These are phyloP conservation scores for Thysanoteuthis rhombus DNA, from an alignment of 2,888 invertebrate genomes.

Conservation along the genomic window DNA sequence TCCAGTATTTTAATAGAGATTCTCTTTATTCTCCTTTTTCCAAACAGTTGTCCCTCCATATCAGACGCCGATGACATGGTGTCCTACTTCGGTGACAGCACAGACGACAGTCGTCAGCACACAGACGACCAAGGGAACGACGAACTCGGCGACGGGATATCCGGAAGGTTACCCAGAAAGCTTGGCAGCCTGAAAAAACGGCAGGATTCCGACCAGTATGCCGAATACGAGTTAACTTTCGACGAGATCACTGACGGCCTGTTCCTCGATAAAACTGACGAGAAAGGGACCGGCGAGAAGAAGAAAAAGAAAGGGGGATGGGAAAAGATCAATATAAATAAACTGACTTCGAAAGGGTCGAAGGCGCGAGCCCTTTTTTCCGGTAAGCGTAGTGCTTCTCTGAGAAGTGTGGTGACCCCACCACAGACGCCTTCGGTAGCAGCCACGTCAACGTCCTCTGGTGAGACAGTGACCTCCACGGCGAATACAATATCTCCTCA, in stretches of 20 bases:
- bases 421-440: not conserved
- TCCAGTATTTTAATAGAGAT: not conserved
- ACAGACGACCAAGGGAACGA: not conserved
- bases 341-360: not conserved
- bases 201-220: not conserved
- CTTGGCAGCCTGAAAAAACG: not conserved
- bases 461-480: not conserved
- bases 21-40: conserved; percentile 12
- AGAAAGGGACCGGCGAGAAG: not conserved
- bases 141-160: not conserved
- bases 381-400: not conserved
- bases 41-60: conserved; percentile 49
- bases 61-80: conserved; percentile 44
- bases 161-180: not conserved
- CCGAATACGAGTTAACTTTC: not conserved
- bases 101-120: conserved; percentile 20
- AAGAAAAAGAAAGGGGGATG: not conserved
- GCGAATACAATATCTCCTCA: not conserved
- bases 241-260: not conserved
- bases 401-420: not conserved
- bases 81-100: conserved; percentile 21
- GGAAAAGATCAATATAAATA: not conserved
- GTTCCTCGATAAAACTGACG: not conserved
- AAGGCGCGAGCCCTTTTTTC: conserved; percentile 1
- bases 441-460: not conserved